Conservation (phyloP, 1,140 invertebrate species). For the Nasonia longicornis region DNA sequence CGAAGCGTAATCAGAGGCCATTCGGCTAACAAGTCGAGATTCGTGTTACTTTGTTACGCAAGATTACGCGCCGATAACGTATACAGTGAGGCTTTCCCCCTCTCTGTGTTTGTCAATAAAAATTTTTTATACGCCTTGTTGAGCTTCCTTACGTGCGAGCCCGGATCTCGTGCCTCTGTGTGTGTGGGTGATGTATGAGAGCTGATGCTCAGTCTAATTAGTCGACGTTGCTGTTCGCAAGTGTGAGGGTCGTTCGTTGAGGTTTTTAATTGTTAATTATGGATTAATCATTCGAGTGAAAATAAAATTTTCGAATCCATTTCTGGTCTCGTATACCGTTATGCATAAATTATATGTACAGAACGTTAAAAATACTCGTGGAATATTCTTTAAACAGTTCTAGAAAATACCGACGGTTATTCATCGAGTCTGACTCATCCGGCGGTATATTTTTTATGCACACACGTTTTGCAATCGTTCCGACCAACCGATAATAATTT, state of each 20-base stretch:
- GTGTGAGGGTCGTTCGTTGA: not conserved
- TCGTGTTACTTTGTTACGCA: constrained; percentile 32
- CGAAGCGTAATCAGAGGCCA: constrained; percentile 30
- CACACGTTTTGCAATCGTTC: too few relatives aligned
- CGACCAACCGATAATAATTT: too few relatives aligned
- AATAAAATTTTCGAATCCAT: not conserved
- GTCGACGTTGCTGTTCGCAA: not conserved
- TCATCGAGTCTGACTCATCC: too few relatives aligned
- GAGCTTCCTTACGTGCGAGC: not conserved
- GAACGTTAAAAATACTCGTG: too few relatives aligned
- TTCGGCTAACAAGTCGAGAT: constrained; percentile 30
- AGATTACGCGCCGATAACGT: constrained; percentile 34
- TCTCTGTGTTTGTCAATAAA: constrained; percentile 29
- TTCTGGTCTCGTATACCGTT: not conserved
- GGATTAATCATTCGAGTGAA: not conserved
- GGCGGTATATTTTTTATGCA: too few relatives aligned
- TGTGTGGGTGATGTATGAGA: not conserved
- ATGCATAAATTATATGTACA: not conserved
- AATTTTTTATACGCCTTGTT: constrained; percentile 38
- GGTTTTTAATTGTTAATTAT: not conserved
- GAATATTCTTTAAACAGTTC: too few relatives aligned
- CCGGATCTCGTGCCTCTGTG: too few relatives aligned
- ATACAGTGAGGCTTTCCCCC: not conserved
- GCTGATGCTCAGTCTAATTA: not conserved
- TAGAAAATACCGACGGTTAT: too few relatives aligned